Conservation (phyloP, 2,113 vertebrate genomes). For the Zosterops pallidus region DNA sequence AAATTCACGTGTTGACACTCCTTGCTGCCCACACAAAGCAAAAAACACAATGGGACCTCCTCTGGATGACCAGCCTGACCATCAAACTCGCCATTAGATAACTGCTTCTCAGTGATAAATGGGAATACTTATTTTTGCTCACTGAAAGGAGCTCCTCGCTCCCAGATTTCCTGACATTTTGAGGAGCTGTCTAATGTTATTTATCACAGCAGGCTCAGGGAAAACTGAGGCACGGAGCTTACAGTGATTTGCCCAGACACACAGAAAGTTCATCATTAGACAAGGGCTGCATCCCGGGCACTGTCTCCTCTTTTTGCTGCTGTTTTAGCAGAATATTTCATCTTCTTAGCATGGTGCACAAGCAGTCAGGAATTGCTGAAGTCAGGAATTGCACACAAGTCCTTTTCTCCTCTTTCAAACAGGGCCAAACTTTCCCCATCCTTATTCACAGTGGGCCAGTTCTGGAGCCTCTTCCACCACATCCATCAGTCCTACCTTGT, state of each 20-base stretch:
- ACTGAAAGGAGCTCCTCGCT: not conserved
- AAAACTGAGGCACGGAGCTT: slow-evolving; percentile 35
- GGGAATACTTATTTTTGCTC: not conserved
- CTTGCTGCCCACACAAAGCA: not conserved
- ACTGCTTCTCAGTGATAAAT: not conserved
- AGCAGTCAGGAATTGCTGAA: not conserved
- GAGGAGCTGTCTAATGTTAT: slow-evolving; percentile 20
- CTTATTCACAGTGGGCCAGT: not conserved
- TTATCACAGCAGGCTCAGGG: not conserved
- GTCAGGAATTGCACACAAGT: not conserved
- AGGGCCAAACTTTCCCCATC: not conserved
- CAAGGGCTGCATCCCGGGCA: not conserved
- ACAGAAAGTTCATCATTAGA: slow-evolving; percentile 7
- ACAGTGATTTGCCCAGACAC: slow-evolving; percentile 48
- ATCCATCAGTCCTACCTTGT: not conserved
- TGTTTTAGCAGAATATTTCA: not conserved
- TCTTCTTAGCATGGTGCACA: accelerated
- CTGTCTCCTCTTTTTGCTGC: not conserved
- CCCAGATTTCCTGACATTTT: not conserved
- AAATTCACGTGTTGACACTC: not conserved
- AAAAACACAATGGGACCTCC: not conserved
- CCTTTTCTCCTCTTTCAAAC: not conserved
- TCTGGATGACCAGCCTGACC: not conserved
- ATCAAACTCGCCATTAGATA: not conserved
- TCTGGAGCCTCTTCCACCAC: not conserved